These are phyloP conservation scores for Semicossyphus pulcher DNA, from an alignment of 2,113 vertebrate species.

Conservation along the genomic window DNA sequence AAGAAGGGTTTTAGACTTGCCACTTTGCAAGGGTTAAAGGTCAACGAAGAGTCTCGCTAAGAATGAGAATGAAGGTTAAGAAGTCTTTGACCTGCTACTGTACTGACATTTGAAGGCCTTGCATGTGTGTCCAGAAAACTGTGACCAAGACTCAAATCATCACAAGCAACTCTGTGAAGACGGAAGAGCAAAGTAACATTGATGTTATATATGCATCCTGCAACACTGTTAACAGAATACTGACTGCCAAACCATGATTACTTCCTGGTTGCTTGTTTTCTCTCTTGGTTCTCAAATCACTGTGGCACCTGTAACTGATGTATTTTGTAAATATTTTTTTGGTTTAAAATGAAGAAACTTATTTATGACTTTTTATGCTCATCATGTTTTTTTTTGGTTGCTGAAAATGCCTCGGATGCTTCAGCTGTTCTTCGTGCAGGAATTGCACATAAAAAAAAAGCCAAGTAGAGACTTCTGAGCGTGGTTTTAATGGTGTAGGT, in stretches of 20 bases:
- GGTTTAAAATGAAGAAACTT: slow-evolving; percentile 67
- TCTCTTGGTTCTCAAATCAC: slow-evolving; percentile 66
- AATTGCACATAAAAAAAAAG: slow-evolving; percentile 45
- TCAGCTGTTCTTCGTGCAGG: slow-evolving; percentile 44
- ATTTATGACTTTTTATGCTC: slow-evolving; percentile 74
- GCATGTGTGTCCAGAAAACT: slow-evolving; percentile 65
- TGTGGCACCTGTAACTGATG: slow-evolving; percentile 63
- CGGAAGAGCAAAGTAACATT: slow-evolving; percentile 28
- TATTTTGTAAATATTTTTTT: slow-evolving; percentile 70
- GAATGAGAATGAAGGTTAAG: neutral
- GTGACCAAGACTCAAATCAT: slow-evolving; percentile 55
- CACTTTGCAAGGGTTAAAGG: neutral
- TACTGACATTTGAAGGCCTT: slow-evolving; percentile 56
- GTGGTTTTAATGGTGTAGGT: slow-evolving; percentile 12
- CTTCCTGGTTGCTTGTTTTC: slow-evolving; percentile 47
- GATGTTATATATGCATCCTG: slow-evolving; percentile 44
- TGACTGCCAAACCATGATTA: slow-evolving; percentile 61
- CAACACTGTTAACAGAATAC: slow-evolving; percentile 57
- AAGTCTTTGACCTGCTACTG: slow-evolving; percentile 51
- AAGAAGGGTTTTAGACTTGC: slow-evolving; percentile 53
- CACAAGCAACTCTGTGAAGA: slow-evolving; percentile 38
- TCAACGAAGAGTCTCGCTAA: slow-evolving; percentile 14
- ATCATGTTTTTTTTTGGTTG: slow-evolving; percentile 36
- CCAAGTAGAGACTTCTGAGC: slow-evolving; percentile 10
- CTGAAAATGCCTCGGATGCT: slow-evolving; percentile 48